Evolutionary conservation across 2,797 vertebrate genomes (phyloP).

Genomic region (Pseudochirops corinnae): DNA sequence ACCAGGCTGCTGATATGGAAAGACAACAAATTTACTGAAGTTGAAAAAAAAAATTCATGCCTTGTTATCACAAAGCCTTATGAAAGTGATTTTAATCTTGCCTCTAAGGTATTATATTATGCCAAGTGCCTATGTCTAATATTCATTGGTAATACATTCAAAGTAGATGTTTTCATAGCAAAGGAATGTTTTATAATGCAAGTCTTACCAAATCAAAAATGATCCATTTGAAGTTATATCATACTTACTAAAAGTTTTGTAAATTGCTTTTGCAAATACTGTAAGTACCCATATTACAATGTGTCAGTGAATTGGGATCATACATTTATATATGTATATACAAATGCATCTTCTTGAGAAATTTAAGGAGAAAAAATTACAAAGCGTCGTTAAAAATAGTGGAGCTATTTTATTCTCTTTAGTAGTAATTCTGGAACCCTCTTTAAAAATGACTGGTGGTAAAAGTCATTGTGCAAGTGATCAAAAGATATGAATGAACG

Average conservation of each 20-base stretch:
- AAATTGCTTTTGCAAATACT: constrained; percentile 58
- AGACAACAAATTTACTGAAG: constrained; percentile 31
- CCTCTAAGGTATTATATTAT: constrained; percentile 51
- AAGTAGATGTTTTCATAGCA: constrained; percentile 40
- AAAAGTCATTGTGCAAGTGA: not conserved
- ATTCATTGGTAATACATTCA: constrained; percentile 38
- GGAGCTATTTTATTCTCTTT: constrained; percentile 51
- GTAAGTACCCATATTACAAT: constrained; percentile 31
- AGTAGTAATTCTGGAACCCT: not conserved
- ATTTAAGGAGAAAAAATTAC: constrained; percentile 14
- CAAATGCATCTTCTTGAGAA: constrained; percentile 20
- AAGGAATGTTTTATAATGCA: constrained; percentile 36
- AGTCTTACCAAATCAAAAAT: constrained; percentile 37
- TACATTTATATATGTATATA: constrained; percentile 7
- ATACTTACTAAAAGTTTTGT: constrained; percentile 48
- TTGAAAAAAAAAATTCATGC: constrained; percentile 28
- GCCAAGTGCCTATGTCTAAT: constrained; percentile 23
- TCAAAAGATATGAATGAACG: not conserved
- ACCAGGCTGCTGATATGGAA: constrained; percentile 30
- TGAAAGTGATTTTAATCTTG: constrained; percentile 44
- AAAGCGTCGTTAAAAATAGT: constrained; percentile 32
- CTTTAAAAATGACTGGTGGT: constrained; percentile 5
- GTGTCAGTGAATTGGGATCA: not conserved
- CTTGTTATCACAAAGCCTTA: constrained; percentile 19
- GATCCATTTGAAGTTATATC: constrained; percentile 45